Evolutionary conservation across 92 coral and sea anemone species (phyloP).

Genomic region (Desmophyllum pertusum): DNA sequence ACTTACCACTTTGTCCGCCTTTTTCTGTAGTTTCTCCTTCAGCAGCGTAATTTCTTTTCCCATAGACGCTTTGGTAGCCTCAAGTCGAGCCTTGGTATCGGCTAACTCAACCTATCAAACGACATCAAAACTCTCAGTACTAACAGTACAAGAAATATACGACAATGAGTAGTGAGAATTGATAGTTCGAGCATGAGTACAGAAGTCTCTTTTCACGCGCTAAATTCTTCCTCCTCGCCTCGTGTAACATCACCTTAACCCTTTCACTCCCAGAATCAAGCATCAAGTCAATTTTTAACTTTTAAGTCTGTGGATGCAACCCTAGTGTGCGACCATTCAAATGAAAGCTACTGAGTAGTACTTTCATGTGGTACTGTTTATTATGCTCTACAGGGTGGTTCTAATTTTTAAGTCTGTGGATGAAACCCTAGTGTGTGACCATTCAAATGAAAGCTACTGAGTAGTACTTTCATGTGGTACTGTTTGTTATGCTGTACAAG

Average conservation of each 20-base stretch:
- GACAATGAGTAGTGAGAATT: neutral
- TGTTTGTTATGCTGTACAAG: too few relatives aligned
- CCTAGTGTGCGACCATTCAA: neutral
- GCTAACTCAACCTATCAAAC: conserved; percentile 78
- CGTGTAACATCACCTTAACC: too few relatives aligned
- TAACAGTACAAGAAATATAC: neutral
- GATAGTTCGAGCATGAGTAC: neutral
- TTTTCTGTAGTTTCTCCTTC: conserved; percentile 84
- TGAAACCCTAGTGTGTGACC: too few relatives aligned
- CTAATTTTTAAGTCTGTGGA: too few relatives aligned
- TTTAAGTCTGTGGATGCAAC: neutral
- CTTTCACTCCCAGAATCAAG: too few relatives aligned
- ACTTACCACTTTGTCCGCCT: conserved; percentile 87
- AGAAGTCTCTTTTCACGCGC: too few relatives aligned
- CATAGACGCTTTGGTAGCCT: conserved; percentile 69
- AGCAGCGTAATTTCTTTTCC: conserved; percentile 77
- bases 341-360: neutral
- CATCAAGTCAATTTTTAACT: too few relatives aligned
- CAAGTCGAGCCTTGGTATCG: conserved; percentile 86
- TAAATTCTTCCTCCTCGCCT: too few relatives aligned
- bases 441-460: too few relatives aligned
- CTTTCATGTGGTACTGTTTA: too few relatives aligned
- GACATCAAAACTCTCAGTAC: neutral
- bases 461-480: too few relatives aligned
- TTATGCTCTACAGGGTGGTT: too few relatives aligned